phyloP scores from a whole-genome alignment of 2,888 invertebrate species.

The Slavum lentiscoides region DNA sequence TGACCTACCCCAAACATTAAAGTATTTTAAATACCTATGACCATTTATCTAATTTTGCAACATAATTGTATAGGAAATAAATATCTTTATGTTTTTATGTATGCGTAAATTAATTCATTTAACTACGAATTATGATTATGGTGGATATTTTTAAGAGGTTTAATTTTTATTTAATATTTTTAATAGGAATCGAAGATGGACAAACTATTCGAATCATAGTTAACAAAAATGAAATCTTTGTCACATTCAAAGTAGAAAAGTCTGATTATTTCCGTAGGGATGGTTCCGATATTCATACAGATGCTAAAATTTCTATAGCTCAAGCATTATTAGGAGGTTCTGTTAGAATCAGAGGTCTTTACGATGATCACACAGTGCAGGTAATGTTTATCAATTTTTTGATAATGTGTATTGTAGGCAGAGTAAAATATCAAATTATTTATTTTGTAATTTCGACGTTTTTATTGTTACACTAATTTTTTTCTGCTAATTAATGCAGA shows the following conservation, averaged over 20 bases:
- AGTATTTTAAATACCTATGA: too few relatives aligned
- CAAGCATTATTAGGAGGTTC: constrained; percentile 94
- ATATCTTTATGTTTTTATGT: background rate
- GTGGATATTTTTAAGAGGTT: background rate
- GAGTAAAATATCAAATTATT: too few relatives aligned
- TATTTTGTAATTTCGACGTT: too few relatives aligned
- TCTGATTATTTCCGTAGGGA: constrained; percentile 90
- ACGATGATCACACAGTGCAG: constrained; percentile 90
- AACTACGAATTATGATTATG: background rate
- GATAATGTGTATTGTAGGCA: background rate
- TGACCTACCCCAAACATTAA: too few relatives aligned
- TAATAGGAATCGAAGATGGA: constrained; percentile 88
- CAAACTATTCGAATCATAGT: constrained; percentile 95
- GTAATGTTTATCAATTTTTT: constrained; percentile 61
- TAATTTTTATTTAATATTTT: constrained; percentile 14
- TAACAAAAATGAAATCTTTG: constrained; percentile 89
- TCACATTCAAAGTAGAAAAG: constrained; percentile 88
- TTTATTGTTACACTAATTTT: too few relatives aligned
- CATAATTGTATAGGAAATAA: too few relatives aligned
- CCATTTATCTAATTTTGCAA: too few relatives aligned
- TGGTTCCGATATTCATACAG: constrained; percentile 95
- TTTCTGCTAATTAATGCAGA: too few relatives aligned
- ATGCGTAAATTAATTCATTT: background rate
- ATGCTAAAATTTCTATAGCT: constrained; percentile 82
- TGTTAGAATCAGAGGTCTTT: constrained; percentile 88